Evolutionary conservation across 1,140 invertebrate species (phyloP), one percentile per base, ranked within the genome.

Genomic region (Pygmarrhopalites habei): DNA sequence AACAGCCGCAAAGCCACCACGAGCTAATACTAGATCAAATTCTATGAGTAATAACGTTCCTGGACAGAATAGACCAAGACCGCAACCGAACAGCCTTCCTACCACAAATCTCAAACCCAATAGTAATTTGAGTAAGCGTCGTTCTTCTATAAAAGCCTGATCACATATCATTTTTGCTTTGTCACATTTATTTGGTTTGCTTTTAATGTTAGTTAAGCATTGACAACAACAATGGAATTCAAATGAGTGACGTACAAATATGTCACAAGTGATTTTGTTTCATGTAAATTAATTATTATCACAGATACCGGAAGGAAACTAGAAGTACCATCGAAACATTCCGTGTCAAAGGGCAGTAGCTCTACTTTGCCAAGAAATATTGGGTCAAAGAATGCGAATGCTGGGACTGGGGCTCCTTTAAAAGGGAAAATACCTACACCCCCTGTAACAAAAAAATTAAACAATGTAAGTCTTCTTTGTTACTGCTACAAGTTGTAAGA

Each of bases 281-380:
- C n/a, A n/a, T n/a, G n/a, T n/a, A n/a, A n/a, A 51, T 51, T 51
- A 28, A 29, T 56, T 56, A 26, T 57, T 10, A 25, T 14, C 25
- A 21, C n/a, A 64, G 63, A 59, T 56, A 23, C 49, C 3, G 62
- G 60, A 28, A 29, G 66, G 1, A 68, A 67, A 25, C 19, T 58
- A 23, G 66, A 65, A 17, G 35, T 65, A 39, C 55, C 66, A 10
- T 43, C 52, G 2, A 58, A 56, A 46, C 53, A 57, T 17, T 12
- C 57, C 0, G 47, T 60, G 28, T 17, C 65, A 30, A 47, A 60
- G 1, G 61, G 65, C 17, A 90, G 90, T 75, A 89, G 87, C 64
- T 86, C 88, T 77, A 91, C 89, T 12, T 75, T 91, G 51, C 89
- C 89, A 0, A 77, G 89, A 41, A 89, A 85, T 46, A 87, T 90